Conservation (phyloP, 2,113 vertebrate genomes). For the Prochilodus magdalenae region DNA sequence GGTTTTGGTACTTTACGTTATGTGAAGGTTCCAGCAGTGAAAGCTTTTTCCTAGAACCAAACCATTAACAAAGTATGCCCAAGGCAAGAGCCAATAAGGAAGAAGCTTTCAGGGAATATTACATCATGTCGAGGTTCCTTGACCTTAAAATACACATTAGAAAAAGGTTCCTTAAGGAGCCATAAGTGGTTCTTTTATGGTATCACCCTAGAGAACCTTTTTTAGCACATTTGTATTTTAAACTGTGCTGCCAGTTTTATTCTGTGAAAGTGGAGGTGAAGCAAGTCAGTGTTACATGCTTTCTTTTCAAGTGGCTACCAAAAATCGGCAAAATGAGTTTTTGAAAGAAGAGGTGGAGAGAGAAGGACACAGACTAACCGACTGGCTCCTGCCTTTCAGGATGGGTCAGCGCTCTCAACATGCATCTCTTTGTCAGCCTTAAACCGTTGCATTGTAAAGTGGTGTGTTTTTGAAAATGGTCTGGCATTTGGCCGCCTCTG, state of each 20-base stretch:
- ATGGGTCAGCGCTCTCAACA: slow-evolving; percentile 46
- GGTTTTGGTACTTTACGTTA: too few species aligned
- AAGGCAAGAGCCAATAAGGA: too few species aligned
- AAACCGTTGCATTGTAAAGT: slow-evolving; percentile 52
- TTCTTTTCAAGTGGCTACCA: slow-evolving; percentile 24
- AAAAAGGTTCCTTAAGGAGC: too few species aligned
- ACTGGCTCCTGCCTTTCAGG: slow-evolving; percentile 47
- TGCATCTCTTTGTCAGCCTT: slow-evolving; percentile 21
- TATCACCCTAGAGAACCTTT: background rate
- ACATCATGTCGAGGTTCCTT: too few species aligned
- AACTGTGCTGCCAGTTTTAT: background rate
- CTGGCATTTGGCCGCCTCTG: slow-evolving; percentile 61
- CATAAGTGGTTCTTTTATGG: background rate
- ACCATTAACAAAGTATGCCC: too few species aligned
- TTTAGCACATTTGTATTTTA: too few species aligned
- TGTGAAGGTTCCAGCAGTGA: too few species aligned
- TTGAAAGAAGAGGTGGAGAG: slow-evolving; percentile 31
- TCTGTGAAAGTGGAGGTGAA: background rate
- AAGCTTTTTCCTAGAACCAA: too few species aligned
- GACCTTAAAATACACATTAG: too few species aligned
- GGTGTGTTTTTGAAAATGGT: slow-evolving; percentile 44
- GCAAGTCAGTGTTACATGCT: background rate
- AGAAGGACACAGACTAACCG: slow-evolving; percentile 25
- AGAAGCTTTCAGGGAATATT: too few species aligned
- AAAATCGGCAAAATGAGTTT: slow-evolving; percentile 33